Base-by-base conservation (phyloP, 2,888 invertebrate genomes). In the Andricus curvator region DNA sequence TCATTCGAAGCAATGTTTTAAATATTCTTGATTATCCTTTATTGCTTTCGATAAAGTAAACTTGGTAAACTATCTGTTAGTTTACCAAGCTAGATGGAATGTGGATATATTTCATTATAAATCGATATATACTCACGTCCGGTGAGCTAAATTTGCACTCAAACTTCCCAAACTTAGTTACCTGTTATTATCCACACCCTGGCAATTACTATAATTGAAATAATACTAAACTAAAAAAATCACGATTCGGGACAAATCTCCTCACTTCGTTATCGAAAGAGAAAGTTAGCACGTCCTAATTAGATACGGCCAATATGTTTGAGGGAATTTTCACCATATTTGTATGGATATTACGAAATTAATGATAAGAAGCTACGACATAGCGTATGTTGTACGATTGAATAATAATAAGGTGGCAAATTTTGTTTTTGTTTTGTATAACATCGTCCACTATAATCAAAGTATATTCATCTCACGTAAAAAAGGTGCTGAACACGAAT, bases 91-190 rank as follows among this genome's bases (percentile, higher is more conserved):
- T n/a, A 56, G 11, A n/a, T 56, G n/a, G 17, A n/a, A 56, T 11
- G n/a, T 56, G n/a, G n/a, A 56, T 56, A 56, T 37, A 20, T 68
- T 41, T 67, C 5, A 68, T 68, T n/a, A 68, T 17, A 68, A 68
- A 25, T 44, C 44, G 37, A 56, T 56, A 44, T 68, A 17, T 44
- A n/a, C 4, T 68, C 2, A 15, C 25, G 22, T 44, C 13, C 41
- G 11, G 5, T 67, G 41, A 67, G 17, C 15, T 68, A 2, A 65
- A 44, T 68, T 44, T 68, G 15, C 11, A 68, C 44, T 25, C 22
- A 20, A 44, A 68, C 37, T 44, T 68, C 15, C 22, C 3, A n/a
- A 68, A 68, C 22, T 68, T 48, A 22, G 67, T n/a, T n/a, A 41
- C 44, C 44, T 44, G 25, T 44, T 44, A 67, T 44, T 67, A 67